phyloP scores from a whole-genome alignment of 2,888 invertebrate genomes.

The Eucriotettix oculatus region DNA sequence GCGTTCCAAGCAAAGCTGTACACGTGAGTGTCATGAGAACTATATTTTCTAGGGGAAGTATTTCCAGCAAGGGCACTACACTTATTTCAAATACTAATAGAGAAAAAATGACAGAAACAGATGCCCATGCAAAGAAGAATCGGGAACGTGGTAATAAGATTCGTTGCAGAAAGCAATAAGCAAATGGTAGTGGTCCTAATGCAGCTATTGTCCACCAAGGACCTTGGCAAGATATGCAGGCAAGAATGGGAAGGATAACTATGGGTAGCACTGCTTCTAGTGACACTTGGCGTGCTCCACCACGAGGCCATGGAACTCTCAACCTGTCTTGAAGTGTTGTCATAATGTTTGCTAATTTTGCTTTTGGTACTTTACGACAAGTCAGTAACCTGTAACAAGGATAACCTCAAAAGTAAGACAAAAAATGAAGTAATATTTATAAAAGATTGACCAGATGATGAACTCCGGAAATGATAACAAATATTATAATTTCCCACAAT shows the following conservation, averaged over 20 bases:
- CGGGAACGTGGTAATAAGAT: conserved; percentile 35
- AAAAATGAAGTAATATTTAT: background rate
- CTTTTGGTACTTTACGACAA: conserved; percentile 21
- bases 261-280: conserved; percentile 32
- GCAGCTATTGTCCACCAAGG: conserved; percentile 16
- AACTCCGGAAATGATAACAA: no score
- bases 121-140: conserved; percentile 60
- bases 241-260: conserved; percentile 29
- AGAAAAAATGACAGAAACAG: conserved; percentile 47
- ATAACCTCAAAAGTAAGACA: background rate
- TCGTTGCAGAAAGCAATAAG: background rate
- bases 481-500: no score
- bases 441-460: no score
- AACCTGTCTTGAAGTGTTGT: conserved; percentile 35
- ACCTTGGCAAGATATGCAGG: conserved; percentile 31
- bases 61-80: conserved; percentile 54
- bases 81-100: conserved; percentile 50
- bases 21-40: conserved; percentile 18
- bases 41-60: conserved; percentile 47
- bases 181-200: background rate
- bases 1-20: no score
- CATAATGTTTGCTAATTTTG: conserved; percentile 24
- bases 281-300: conserved; percentile 37
- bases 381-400: conserved; percentile 25
- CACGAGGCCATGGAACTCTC: conserved; percentile 37